Evolutionary conservation across 2,888 invertebrate species (phyloP), one percentile per base, ranked within the genome.

Genomic region (Aplocera efformata): DNA sequence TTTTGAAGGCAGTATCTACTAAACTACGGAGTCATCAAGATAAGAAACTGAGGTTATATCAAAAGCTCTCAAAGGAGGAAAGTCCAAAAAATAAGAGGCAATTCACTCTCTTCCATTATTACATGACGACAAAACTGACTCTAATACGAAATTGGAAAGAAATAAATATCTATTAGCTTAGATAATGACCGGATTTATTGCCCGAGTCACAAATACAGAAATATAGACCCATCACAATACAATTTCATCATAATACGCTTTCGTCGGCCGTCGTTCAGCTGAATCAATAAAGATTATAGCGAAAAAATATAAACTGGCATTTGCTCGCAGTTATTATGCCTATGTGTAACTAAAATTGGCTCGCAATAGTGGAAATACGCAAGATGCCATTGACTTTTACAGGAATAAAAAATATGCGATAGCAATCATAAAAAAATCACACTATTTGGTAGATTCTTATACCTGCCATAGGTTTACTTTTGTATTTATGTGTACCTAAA

Each of bases 111-210:
- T 39, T 39, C 34, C 37, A 48, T 40, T 52, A 52, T 51, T 44
- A 48, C 42, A 49, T 43, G 36, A 50, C 34, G 42, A 50, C 37
- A 50, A 48, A 57, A 47, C 46, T 52, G 47, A 50, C 53, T 50
- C 50, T 60, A 57, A 60, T 59, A 37, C 54, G 37, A 63, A 57
- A 59, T 56, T 55, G 50, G 52, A 56, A 42, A 58, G 53, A 55
- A 62, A 63, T 62, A 63, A 65, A 60, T 65, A 61, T 60, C 58
- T 59, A 63, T 64, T 58, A 62, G 63, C 53, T 63, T 58, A 57
- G 57, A 58, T 59, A 62, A 62, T 62, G 56, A 58, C 50, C 43
- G 27, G 53, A 65, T 64, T 64, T 67, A 67, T 64, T 60, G 60
- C 55, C 49, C 52, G 33, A 52, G 54, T 51, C 56, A 58, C 49